Evolutionary conservation across 1,140 invertebrate species (phyloP).

Genomic region (Cryptotermes secundus): DNA sequence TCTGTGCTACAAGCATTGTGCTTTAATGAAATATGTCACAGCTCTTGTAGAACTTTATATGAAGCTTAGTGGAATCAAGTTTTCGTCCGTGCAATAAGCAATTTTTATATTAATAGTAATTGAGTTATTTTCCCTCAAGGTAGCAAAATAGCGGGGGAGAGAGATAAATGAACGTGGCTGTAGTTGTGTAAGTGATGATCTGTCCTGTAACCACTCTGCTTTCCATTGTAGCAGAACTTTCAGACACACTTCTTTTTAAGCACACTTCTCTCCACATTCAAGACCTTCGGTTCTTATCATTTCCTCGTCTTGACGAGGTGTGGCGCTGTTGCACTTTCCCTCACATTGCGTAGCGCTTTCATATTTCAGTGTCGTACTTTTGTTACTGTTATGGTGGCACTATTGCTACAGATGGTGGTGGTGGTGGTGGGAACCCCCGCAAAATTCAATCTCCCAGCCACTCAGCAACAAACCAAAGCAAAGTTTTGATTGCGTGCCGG

Average conservation of each 20-base stretch:
- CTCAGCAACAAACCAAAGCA: slow-evolving; percentile 5
- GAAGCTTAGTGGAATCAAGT: too few species aligned
- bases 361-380: slow-evolving; percentile 15
- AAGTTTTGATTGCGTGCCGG: slow-evolving; percentile 15
- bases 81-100: too few species aligned
- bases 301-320: slow-evolving; percentile 7
- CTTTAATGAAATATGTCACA: too few species aligned
- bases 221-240: background rate
- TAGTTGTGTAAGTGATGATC: too few species aligned
- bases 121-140: too few species aligned
- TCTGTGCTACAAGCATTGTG: too few species aligned
- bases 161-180: too few species aligned
- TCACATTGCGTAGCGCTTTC: background rate
- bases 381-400: background rate
- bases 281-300: background rate
- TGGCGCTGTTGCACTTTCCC: background rate
- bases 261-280: background rate
- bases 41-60: too few species aligned
- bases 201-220: background rate
- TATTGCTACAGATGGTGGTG: background rate
- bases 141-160: too few species aligned
- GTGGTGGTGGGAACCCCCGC: background rate
- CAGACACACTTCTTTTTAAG: background rate
- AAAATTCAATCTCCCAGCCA: slow-evolving; percentile 19
- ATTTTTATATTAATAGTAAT: too few species aligned